Evolutionary conservation across 2,888 invertebrate species (phyloP).

Genomic region (Andrena dorsata): DNA sequence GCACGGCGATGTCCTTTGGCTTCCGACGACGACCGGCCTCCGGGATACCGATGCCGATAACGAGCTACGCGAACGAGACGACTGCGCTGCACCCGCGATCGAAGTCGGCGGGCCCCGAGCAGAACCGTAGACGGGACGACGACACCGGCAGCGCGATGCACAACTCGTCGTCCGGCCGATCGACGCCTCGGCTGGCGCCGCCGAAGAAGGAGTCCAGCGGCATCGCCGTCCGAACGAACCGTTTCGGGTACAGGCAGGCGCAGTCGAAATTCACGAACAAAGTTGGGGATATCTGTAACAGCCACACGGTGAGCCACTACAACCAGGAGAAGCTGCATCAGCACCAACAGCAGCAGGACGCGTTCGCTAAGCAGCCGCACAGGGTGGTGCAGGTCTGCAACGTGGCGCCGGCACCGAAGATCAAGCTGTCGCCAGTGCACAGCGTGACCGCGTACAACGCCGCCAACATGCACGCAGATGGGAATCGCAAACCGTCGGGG

Average conservation of each 20-base stretch:
- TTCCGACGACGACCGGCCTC: conserved; percentile 89
- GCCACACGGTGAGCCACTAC: conserved; percentile 85
- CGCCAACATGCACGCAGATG: conserved; percentile 58
- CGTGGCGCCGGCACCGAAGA: conserved; percentile 84
- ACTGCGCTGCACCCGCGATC: conserved; percentile 84
- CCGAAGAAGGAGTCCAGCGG: conserved; percentile 89
- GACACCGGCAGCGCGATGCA: conserved; percentile 78
- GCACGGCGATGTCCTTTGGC: conserved; percentile 94
- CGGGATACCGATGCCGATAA: conserved; percentile 84
- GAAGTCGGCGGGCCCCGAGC: conserved; percentile 84
- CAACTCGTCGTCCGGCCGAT: conserved; percentile 86
- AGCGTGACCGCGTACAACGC: conserved; percentile 54
- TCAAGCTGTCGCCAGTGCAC: conserved; percentile 84
- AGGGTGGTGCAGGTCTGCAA: conserved; percentile 75
- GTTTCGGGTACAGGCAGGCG: conserved; percentile 91
- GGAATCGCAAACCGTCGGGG: conserved; percentile 67
- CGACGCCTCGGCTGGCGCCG: conserved; percentile 88
- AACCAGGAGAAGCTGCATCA: conserved; percentile 85
- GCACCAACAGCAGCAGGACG: conserved; percentile 68
- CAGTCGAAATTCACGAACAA: conserved; percentile 89
- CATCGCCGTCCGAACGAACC: conserved; percentile 88
- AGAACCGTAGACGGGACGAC: conserved; percentile 85
- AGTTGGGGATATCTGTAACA: conserved; percentile 88
- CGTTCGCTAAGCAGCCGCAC: conserved; percentile 68
- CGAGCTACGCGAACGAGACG: conserved; percentile 66